phyloP scores from a whole-genome alignment of 2,113 vertebrate genomes.

The Onychostoma macrolepis region DNA sequence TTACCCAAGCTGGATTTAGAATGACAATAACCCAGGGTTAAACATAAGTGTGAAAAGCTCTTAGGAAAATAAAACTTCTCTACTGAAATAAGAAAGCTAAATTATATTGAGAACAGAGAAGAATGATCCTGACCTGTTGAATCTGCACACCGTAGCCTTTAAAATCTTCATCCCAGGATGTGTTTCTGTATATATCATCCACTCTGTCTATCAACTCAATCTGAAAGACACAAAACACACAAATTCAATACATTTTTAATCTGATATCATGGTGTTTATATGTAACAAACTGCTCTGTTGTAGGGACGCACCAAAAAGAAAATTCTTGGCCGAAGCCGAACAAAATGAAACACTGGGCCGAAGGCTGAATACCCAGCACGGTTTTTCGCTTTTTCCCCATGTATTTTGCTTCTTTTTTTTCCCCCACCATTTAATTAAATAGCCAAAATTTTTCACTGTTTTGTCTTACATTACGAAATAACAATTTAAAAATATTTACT shows the following conservation, averaged over 20 bases:
- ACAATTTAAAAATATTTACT: too few species aligned
- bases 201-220: conserved; percentile 98
- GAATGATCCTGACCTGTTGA: conserved; percentile 82
- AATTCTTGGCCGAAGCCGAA: too few species aligned
- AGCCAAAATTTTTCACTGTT: too few species aligned
- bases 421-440: too few species aligned
- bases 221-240: conserved; percentile 67
- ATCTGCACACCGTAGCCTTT: conserved; percentile 97
- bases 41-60: background rate
- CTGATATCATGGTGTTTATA: background rate
- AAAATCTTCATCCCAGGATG: conserved; percentile 91
- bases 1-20: too few species aligned
- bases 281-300: background rate
- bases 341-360: too few species aligned
- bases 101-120: background rate
- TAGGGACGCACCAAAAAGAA: too few species aligned
- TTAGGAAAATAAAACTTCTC: background rate
- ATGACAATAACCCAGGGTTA: too few species aligned
- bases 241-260: background rate
- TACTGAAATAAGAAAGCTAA: background rate
- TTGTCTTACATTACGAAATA: too few species aligned
- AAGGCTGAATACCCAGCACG: too few species aligned
- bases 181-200: conserved; percentile 97
- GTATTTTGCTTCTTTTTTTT: too few species aligned
- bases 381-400: too few species aligned